Conservation (phyloP, 2,113 vertebrate genomes). For the Grammomys dolichurus region DNA sequence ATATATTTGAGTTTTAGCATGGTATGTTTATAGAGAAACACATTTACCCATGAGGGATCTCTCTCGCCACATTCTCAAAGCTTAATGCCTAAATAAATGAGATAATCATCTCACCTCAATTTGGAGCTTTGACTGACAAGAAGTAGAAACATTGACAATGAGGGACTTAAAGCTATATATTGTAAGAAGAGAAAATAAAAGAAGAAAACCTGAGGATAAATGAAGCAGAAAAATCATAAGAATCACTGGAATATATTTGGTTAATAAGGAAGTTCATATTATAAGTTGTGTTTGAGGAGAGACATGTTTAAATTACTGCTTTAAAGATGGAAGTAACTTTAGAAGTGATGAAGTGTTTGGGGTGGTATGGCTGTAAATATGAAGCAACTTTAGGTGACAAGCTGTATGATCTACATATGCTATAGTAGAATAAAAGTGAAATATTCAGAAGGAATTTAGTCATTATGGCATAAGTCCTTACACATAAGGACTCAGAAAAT, state of each 20-base stretch:
- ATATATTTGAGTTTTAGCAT: constrained; percentile 20
- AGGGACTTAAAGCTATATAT: constrained; percentile 9
- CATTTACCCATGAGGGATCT: not conserved
- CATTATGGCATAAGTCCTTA: not conserved
- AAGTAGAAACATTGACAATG: not conserved
- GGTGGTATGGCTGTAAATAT: not conserved
- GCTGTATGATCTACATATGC: not conserved
- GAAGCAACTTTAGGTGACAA: not conserved
- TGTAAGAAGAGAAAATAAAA: not conserved
- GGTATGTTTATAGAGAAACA: not conserved
- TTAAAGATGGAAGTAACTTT: not conserved
- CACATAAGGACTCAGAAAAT: not conserved
- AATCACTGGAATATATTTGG: not conserved
- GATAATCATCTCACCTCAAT: not conserved
- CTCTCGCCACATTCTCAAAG: not conserved
- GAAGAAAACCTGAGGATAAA: not conserved
- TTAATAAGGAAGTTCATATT: not conserved
- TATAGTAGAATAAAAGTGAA: not conserved
- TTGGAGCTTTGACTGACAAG: constrained; percentile 6
- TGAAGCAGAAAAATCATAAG: not conserved
- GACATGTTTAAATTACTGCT: constrained; percentile 3
- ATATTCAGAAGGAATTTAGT: not conserved
- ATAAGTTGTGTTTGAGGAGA: not conserved
- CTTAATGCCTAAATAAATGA: constrained; percentile 26
- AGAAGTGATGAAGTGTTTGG: not conserved